Evolutionary conservation across 64 coral and sea anemone genomes (phyloP).

Genomic region (Porites australiensis): DNA sequence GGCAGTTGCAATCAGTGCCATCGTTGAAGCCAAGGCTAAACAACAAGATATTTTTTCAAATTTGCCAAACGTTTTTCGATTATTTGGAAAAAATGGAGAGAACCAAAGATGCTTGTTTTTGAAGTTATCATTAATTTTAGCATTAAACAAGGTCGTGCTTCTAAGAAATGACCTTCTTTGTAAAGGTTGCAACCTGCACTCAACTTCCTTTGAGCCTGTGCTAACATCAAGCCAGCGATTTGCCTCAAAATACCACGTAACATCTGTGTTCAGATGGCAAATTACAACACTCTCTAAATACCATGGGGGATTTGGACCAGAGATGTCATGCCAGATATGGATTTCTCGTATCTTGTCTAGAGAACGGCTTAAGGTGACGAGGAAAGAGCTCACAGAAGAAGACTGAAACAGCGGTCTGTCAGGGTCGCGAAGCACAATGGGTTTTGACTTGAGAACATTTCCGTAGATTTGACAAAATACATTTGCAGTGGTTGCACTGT

Average conservation of each 20-base stretch:
- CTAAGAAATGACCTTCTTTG: constrained; percentile 25
- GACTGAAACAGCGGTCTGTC: constrained; percentile 63
- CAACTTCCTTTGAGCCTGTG: constrained; percentile 47
- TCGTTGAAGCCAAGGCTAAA: constrained; percentile 28
- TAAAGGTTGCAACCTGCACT: constrained; percentile 50
- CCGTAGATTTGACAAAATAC: constrained; percentile 74
- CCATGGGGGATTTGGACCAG: constrained; percentile 72
- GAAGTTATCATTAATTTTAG: constrained; percentile 35
- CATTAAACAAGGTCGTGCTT: constrained; percentile 48
- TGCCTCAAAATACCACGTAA: constrained; percentile 71
- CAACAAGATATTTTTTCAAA: constrained; percentile 46
- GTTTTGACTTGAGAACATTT: constrained; percentile 64
- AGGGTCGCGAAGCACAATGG: constrained; percentile 72
- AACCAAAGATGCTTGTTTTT: constrained; percentile 71
- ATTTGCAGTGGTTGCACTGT: constrained; percentile 68
- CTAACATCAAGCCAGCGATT: constrained; percentile 75
- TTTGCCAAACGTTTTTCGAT: constrained; percentile 33
- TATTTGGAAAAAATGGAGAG: constrained; percentile 39
- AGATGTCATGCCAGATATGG: constrained; percentile 78
- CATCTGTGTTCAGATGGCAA: constrained; percentile 66
- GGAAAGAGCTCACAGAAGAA: constrained; percentile 55
- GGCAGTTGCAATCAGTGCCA: constrained; percentile 1
- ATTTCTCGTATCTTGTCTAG: constrained; percentile 65
- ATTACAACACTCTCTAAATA: constrained; percentile 76
- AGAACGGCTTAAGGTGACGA: constrained; percentile 61